Evolutionary conservation across 2,113 vertebrate species (phyloP).

Genomic region (Lepisosteus osseus): DNA sequence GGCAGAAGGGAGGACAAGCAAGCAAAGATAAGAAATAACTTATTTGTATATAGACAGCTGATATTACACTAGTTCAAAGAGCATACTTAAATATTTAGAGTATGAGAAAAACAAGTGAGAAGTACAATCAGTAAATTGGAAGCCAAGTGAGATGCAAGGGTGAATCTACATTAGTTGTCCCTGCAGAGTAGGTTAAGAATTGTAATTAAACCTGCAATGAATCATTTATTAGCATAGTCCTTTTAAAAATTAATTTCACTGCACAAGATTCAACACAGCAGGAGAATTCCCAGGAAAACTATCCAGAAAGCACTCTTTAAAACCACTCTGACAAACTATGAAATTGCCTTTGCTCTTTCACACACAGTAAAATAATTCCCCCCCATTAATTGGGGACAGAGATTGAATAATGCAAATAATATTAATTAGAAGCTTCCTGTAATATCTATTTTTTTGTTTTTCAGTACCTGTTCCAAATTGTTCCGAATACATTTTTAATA

Average conservation of each 20-base stretch:
- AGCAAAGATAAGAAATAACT: too few species aligned
- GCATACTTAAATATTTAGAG: too few species aligned
- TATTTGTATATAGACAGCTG: too few species aligned
- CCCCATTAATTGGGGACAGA: too few species aligned
- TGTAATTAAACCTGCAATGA: conserved; percentile 44
- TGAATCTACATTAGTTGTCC: background rate
- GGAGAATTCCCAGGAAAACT: conserved; percentile 19
- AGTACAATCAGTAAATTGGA: conserved; percentile 22
- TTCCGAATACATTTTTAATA: too few species aligned
- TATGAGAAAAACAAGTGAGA: background rate
- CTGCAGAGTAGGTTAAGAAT: conserved; percentile 24
- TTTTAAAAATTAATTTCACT: conserved; percentile 35
- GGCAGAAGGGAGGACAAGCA: too few species aligned
- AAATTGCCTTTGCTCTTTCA: conserved; percentile 15
- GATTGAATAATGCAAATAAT: too few species aligned
- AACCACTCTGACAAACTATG: conserved; percentile 19
- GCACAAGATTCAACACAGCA: conserved; percentile 23
- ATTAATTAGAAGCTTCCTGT: too few species aligned
- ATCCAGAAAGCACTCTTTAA: conserved; percentile 20
- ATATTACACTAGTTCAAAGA: too few species aligned
- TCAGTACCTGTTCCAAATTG: too few species aligned
- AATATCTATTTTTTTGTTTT: too few species aligned
- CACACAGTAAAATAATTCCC: background rate
- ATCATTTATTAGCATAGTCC: conserved; percentile 34
- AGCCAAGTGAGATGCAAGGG: background rate